Conservation (phyloP, 1,140 invertebrate genomes). For the Notospermus geniculatus region DNA sequence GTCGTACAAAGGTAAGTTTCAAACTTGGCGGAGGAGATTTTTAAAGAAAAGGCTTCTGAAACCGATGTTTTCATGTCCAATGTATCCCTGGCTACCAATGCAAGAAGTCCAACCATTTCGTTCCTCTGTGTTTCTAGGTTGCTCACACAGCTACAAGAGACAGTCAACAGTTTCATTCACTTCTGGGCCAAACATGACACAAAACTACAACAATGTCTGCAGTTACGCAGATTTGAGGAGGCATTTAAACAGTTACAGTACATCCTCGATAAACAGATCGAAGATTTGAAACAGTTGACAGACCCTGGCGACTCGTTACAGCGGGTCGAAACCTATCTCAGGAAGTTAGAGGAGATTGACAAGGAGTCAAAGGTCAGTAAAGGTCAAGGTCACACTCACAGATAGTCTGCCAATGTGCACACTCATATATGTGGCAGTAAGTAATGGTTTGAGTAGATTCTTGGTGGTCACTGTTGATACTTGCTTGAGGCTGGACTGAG, state of each 20-base stretch:
- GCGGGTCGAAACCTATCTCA: constrained; percentile 73
- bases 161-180: constrained; percentile 86
- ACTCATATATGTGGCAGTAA: too few relatives aligned
- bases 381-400: too few relatives aligned
- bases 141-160: constrained; percentile 91
- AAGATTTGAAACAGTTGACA: constrained; percentile 62
- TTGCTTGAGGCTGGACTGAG: too few relatives aligned
- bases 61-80: too few relatives aligned
- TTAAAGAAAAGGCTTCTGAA: too few relatives aligned
- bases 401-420: too few relatives aligned
- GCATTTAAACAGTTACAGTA: constrained; percentile 75
- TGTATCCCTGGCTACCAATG: too few relatives aligned
- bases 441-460: too few relatives aligned
- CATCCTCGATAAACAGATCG: constrained; percentile 53
- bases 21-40: too few relatives aligned
- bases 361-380: constrained; percentile 72
- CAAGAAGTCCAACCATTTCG: too few relatives aligned
- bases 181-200: constrained; percentile 90
- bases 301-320: constrained; percentile 81
- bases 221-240: constrained; percentile 84
- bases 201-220: constrained; percentile 82
- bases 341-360: constrained; percentile 75
- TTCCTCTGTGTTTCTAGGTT: constrained; percentile 62
- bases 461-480: too few relatives aligned
- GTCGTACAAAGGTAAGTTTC: too few relatives aligned